phyloP scores from a whole-genome alignment of 1,140 invertebrate species.

The Ooceraea biroi region DNA sequence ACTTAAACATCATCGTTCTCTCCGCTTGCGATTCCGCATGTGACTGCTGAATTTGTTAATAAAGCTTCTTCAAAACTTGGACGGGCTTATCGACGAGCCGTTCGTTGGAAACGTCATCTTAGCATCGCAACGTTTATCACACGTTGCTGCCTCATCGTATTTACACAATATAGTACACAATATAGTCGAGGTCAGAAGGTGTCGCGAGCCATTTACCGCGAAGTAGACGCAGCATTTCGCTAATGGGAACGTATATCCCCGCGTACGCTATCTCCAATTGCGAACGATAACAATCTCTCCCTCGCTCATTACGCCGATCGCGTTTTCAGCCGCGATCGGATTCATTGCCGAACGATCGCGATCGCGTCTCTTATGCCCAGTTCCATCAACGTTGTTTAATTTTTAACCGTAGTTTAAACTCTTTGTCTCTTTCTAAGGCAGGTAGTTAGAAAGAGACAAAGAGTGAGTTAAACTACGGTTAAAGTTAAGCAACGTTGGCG shows the following conservation, averaged over 20 bases:
- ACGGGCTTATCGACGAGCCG: background rate
- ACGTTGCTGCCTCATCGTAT: constrained; percentile 4
- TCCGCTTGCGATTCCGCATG: no score
- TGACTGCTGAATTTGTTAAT: no score
- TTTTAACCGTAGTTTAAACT: no score
- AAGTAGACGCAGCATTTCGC: background rate
- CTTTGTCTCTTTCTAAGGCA: no score
- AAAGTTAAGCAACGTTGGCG: no score
- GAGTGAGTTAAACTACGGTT: no score
- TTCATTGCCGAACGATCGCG: constrained; percentile 11
- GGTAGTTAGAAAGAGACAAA: no score
- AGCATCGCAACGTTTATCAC: constrained; percentile 21
- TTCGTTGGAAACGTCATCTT: background rate
- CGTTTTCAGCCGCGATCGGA: background rate
- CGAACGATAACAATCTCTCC: constrained; percentile 14
- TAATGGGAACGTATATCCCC: background rate
- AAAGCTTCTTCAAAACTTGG: background rate
- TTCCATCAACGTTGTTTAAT: no score
- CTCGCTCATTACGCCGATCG: background rate
- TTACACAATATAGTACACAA: constrained; percentile 23
- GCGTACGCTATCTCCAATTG: background rate
- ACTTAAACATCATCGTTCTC: no score
- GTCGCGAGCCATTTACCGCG: background rate
- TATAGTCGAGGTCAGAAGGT: constrained; percentile 1
- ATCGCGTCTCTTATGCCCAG: no score